Conservation (phyloP, 2,113 vertebrate species). For the Seriola aureovittata region DNA sequence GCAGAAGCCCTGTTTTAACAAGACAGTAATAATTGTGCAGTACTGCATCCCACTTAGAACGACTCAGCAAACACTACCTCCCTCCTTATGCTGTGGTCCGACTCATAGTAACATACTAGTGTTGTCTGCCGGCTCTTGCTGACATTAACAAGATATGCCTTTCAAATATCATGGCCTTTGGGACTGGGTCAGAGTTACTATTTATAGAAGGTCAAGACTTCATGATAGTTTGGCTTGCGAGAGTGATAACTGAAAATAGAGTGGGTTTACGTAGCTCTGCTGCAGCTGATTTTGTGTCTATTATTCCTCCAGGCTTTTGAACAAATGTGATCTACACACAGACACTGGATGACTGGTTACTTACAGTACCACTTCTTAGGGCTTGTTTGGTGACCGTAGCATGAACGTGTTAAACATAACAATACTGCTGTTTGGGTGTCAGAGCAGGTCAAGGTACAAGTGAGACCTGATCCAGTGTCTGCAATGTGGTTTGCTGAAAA, state of each 20-base stretch:
- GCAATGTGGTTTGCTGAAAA: constrained; percentile 1
- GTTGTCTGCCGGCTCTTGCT: constrained; percentile 75
- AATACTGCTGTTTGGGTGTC: not conserved
- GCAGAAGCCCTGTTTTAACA: constrained; percentile 33
- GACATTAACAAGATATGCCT: constrained; percentile 84
- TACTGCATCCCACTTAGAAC: constrained; percentile 32
- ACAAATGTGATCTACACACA: constrained; percentile 68
- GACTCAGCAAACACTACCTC: constrained; percentile 29
- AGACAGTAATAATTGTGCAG: constrained; percentile 21
- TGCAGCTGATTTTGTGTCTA: constrained; percentile 63
- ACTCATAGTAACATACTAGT: constrained; percentile 58
- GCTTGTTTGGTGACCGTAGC: constrained; percentile 1
- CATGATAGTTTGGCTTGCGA: constrained; percentile 67
- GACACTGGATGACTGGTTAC: constrained; percentile 41
- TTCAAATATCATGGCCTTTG: constrained; percentile 89
- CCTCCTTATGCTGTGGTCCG: constrained; percentile 21
- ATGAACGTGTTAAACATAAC: constrained; percentile 5
- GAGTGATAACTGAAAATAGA: constrained; percentile 78
- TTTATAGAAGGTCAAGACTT: constrained; percentile 81
- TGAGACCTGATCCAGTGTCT: constrained; percentile 1
- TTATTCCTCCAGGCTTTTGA: constrained; percentile 53
- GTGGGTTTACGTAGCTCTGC: constrained; percentile 49
- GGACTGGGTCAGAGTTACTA: constrained; percentile 82
- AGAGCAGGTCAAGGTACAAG: not conserved
- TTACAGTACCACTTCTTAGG: constrained; percentile 16